Evolutionary conservation across 2,113 vertebrate genomes (phyloP).

Genomic region (Phyllostomus discolor): DNA sequence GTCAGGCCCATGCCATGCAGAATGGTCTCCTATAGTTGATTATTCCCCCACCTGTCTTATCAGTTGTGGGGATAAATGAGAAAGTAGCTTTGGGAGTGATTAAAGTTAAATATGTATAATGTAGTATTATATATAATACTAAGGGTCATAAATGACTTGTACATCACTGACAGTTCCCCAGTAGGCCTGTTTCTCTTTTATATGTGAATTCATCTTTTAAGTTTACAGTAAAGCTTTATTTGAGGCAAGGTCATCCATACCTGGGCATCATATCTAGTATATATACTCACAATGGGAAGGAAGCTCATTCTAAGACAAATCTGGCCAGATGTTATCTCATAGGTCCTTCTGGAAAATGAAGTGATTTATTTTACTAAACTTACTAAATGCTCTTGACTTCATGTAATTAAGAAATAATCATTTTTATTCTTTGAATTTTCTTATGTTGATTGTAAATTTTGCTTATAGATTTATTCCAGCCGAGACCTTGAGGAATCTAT

Average conservation of each 20-base stretch:
- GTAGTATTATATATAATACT: not conserved
- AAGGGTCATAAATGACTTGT: not conserved
- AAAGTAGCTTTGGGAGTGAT: not conserved
- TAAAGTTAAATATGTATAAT: not conserved
- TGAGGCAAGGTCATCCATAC: not conserved
- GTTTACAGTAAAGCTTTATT: not conserved
- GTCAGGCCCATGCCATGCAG: too few species aligned
- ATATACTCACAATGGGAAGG: not conserved
- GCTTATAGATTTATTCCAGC: conserved; percentile 92
- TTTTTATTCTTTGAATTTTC: conserved; percentile 35
- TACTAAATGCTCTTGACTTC: not conserved
- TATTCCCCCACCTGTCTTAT: not conserved
- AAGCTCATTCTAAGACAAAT: not conserved
- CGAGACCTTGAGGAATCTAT: conserved; percentile 96
- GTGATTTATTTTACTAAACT: not conserved
- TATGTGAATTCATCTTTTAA: not conserved
- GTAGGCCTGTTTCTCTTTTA: not conserved
- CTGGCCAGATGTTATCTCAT: not conserved
- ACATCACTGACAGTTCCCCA: not conserved
- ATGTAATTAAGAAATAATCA: conserved; percentile 17
- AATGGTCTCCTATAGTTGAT: not conserved
- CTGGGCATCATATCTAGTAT: not conserved
- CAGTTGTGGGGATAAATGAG: not conserved
- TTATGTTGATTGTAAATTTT: conserved; percentile 33
- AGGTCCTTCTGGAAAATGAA: not conserved